A percentile compares a stretch with the other conserved stretches of the same genome.
Conservation (phyloP, 2,888 invertebrate genomes). For the Linyphia triangularis region DNA sequence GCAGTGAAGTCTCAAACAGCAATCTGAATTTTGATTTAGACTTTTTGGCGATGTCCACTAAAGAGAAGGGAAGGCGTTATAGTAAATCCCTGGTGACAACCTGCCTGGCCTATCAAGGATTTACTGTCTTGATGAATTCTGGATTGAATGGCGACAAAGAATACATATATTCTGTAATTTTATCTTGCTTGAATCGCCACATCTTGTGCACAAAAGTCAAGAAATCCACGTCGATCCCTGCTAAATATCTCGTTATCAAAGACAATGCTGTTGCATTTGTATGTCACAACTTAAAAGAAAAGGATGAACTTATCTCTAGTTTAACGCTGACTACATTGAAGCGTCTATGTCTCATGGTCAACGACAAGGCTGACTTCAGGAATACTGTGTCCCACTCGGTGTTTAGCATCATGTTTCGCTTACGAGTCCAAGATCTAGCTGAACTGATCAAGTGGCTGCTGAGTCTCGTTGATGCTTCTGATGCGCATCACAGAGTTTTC, state of each 20-base stretch:
- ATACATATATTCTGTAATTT: not conserved
- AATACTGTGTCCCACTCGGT: conserved; percentile 3
- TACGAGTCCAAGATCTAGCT: not conserved
- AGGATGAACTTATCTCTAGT: not conserved
- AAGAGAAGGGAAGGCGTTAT: not conserved
- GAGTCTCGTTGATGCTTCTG: conserved; percentile 31
- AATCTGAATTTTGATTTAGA: conserved; percentile 12
- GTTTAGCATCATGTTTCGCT: not conserved
- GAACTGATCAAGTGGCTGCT: conserved; percentile 43
- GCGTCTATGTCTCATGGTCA: conserved; percentile 29
- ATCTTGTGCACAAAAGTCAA: conserved; percentile 25
- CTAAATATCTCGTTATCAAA: conserved; percentile 25
- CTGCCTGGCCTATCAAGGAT: conserved; percentile 26
- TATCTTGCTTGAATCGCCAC: conserved; percentile 30
- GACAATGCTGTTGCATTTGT: conserved; percentile 41
- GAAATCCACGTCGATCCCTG: conserved; percentile 17
- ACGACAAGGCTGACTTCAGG: conserved; percentile 47
- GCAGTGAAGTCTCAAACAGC: not conserved
- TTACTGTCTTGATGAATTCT: not conserved
- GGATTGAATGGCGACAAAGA: conserved; percentile 46
- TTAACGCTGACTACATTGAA: conserved; percentile 20
- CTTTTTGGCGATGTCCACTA: not conserved
- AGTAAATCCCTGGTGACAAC: not conserved
- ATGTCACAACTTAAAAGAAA: not conserved
- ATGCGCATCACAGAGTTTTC: conserved; percentile 17